Evolutionary conservation across 2,797 vertebrate species (phyloP), one percentile per base, ranked within the genome.

Genomic region (Anolis apletophallus): DNA sequence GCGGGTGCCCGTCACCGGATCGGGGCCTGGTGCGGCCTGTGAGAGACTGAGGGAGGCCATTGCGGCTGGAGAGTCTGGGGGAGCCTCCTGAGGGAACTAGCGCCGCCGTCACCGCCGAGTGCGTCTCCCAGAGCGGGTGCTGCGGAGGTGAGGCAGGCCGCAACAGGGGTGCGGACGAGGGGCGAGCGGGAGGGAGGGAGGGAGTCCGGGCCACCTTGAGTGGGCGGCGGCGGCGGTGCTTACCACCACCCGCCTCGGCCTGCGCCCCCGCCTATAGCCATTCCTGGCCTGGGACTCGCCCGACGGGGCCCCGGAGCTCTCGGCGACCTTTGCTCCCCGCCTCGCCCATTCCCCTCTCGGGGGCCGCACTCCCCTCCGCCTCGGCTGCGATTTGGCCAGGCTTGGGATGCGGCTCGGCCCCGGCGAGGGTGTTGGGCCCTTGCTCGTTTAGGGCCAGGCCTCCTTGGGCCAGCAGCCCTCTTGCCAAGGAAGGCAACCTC

Each of bases 1-100:
- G 4, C 0, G 0, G 23, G 1, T 50, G 92, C 3, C 36, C 11
- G 87, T 93, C 85, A 61, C 81, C 32, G 32, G 29, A 83, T 21
- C 74, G 8, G 36, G 89, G 88, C 75, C 91, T 87, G 90, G 89
- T 23, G 91, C 86, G 88, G 91, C 91, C 90, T 81, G 92, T 81
- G 86, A 16, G 88, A 85, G 78, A 90, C 84, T 5, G 68, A n/a
- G 87, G 90, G 93, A 90, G 90, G 94, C 94, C 94, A 94, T 95
- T 95, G 93, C 86, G 68, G 91, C 87, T 77, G 86, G 75, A 88
- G 87, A 57, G 34, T 85, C 29, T 32, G 59, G 26, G 87, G 52
- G 85, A 78, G 88, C 83, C 6, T 86, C 86, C 1, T 11, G 23
- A 88, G 87, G 88, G 76, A 76, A 21, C n/a, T 85, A 3, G 17